Percentiles rank a stretch among this genome's conserved stretches.
phyloP scores from a whole-genome alignment of 1,140 invertebrate species.

The Drosophila pruinosa region DNA sequence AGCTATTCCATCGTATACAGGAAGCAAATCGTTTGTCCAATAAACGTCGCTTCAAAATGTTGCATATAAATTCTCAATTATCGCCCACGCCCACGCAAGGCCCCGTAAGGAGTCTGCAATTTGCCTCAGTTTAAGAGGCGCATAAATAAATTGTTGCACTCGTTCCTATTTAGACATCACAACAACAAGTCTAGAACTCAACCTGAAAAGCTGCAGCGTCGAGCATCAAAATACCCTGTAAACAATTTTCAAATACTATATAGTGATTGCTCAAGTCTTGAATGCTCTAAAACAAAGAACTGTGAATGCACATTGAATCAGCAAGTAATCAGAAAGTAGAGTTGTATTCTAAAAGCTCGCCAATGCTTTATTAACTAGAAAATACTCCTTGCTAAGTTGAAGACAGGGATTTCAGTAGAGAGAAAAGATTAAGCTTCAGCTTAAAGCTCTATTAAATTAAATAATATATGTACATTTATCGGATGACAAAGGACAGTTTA shows the following conservation, averaged over 20 bases:
- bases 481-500: too few relatives aligned
- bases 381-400: too few relatives aligned
- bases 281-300: too few relatives aligned
- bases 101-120: slow-evolving; percentile 43
- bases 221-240: slow-evolving; percentile 1
- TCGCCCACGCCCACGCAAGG: slow-evolving; percentile 63
- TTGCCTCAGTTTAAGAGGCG: slow-evolving; percentile 50
- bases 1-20: slow-evolving; percentile 33
- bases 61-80: slow-evolving; percentile 76
- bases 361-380: too few relatives aligned
- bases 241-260: neutral
- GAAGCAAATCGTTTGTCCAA: slow-evolving; percentile 63
- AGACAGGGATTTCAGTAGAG: too few relatives aligned
- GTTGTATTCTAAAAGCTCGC: too few relatives aligned
- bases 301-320: too few relatives aligned
- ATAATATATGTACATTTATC: too few relatives aligned
- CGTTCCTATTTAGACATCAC: slow-evolving; percentile 68
- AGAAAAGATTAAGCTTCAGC: too few relatives aligned
- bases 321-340: too few relatives aligned
- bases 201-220: neutral
- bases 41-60: slow-evolving; percentile 71
- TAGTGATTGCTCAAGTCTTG: too few relatives aligned
- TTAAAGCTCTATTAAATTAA: too few relatives aligned
- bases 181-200: neutral
- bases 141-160: slow-evolving; percentile 59